Base-by-base conservation (phyloP, 2,888 invertebrate species). In the Heliconius charithonia region DNA sequence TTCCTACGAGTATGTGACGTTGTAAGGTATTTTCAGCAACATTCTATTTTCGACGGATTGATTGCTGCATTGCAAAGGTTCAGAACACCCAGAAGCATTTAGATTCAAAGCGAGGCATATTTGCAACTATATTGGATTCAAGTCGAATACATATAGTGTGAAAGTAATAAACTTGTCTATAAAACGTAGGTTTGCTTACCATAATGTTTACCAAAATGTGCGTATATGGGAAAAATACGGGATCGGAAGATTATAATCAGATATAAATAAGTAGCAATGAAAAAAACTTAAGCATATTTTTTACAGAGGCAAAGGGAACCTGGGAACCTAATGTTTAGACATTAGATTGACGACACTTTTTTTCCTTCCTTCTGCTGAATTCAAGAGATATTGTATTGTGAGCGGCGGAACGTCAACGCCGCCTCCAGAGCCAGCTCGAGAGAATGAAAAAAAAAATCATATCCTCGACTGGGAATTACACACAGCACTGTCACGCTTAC, bases 71-170 rank as follows among this genome's bases (percentile, higher is more conserved):
- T 56, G 72, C 72, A 72, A 56, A 63, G 74, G 63, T 74, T 63
- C 37, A 72, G 59, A 59, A 56, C 59, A 72, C 56, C 72, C 74
- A 27, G 62, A 65, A 37, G 63, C 62, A 63, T 74, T 74, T 41
- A 41, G 63, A 63, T 45, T 74, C 62, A 41, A 74, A 62, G 63
- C 41, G 62, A 63, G 45, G 45, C 62, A 63, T 74, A 74, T 74
- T 74, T 74, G 74, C 74, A 74, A 74, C 62, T 41, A 41, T 74
- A 74, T 74, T 74, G 74, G 62, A 74, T 65, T 74, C 62, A 74
- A 63, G 41, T 45, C 62, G 63, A 63, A 74, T 9, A 6, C 19
- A 62, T 37, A 62, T 63, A 72, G 59, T 32, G 72, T 41, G 41
- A 62, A 62, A 6, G 12, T 41, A 65, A 74, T 65, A 63, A 63